A percentile compares a stretch with the other conserved stretches of the same genome.
Evolutionary conservation across 2,797 vertebrate genomes (phyloP).

Genomic region (Gastrophryne carolinensis): DNA sequence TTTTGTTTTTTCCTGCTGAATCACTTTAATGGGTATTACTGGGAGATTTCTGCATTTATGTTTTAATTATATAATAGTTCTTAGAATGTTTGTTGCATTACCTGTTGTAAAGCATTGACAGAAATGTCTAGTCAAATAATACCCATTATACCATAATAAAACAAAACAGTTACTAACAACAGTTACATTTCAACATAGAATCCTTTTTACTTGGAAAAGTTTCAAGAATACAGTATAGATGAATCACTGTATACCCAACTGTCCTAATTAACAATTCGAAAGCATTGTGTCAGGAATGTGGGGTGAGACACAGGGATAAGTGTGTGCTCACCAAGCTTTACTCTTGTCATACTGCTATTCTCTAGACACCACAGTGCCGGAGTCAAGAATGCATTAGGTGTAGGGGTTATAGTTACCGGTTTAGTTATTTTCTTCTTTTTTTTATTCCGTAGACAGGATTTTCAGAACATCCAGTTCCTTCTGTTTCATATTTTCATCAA

Average conservation of each 20-base stretch:
- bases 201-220: background rate
- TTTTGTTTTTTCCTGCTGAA: too few species aligned
- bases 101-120: too few species aligned
- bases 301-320: slow-evolving; percentile 3
- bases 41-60: too few species aligned
- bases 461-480: slow-evolving; percentile 2
- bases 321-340: slow-evolving; percentile 13
- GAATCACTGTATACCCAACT: background rate
- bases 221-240: background rate
- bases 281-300: background rate
- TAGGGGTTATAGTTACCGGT: slow-evolving; percentile 9
- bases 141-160: background rate
- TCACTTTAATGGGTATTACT: too few species aligned
- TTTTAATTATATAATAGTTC: too few species aligned
- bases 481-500: too few species aligned
- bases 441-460: background rate
- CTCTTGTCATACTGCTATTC: background rate
- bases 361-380: slow-evolving; percentile 9
- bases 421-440: background rate
- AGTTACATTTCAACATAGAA: background rate
- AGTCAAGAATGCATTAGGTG: slow-evolving; percentile 13
- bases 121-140: too few species aligned
- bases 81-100: too few species aligned
- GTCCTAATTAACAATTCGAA: slow-evolving; percentile 2
- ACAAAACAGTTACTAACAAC: background rate